Evolutionary conservation across 1,140 invertebrate species (phyloP), one percentile per base, ranked within the genome.

Genomic region (Anastrepha obliqua): DNA sequence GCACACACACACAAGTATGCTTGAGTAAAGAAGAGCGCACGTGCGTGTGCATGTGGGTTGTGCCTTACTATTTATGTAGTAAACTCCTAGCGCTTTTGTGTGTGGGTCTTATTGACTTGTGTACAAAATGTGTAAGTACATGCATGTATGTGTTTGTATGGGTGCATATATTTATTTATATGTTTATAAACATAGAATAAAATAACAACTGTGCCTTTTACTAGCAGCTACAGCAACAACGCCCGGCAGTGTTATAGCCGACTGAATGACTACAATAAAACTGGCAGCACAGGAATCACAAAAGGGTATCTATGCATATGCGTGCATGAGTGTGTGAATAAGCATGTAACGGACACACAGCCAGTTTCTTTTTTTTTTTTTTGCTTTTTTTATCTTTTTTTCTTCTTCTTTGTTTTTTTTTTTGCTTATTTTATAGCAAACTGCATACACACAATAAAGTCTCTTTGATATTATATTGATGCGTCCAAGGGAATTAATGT

Each of bases 381-480:
- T n/a, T 51, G 65, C 39, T 74, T n/a, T 64, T 29, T 29, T 29
- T 44, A 2, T 0, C 5, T 6, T 29, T 6, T 3, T 67, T 39
- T 5, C 17, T 78, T 55, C 11, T 51, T 29, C 9, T 74, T 9
- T 8, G 2, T 29, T 39, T 29, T 67, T 39, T 0, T 13, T 78
- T 55, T n/a, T 51, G 65, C 39, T 74, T n/a, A 9, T 74, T 47
- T 47, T 44, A 2, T 13, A 47, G 42, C n/a, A 55, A 81, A 42
- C 74, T 81, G 42, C 17, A 55, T 51, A 47, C 39, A 4, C 4
- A 29, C 74, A 81, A 20, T 11, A 55, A 20, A 81, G 17, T 55
- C 20, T 51, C 74, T 81, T 81, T 55, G 74, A 81, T 81, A 20
- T n/a, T 81, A 2, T 81, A 55, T 29, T 81, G n/a, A 29, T 55